These are phyloP conservation scores for Watsonalla binaria DNA, from an alignment of 2,888 invertebrate species.

Conservation along the genomic window DNA sequence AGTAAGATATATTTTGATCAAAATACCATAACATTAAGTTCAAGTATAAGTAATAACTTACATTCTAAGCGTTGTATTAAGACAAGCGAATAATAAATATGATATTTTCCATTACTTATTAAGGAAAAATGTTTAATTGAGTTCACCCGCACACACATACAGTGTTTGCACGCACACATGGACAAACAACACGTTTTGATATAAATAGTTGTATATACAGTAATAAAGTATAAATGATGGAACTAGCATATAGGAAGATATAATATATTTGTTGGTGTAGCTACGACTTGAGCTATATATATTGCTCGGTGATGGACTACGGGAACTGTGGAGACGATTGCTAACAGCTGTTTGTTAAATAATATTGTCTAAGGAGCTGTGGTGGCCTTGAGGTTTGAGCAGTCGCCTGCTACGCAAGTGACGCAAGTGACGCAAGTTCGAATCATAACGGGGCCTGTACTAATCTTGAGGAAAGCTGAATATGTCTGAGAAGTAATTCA, in stretches of 20 bases:
- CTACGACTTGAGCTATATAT: slow-evolving; percentile 69
- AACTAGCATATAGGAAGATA: slow-evolving; percentile 77
- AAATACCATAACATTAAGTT: no score
- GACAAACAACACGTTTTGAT: slow-evolving; percentile 44
- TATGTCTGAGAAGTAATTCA: no score
- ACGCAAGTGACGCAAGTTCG: no score
- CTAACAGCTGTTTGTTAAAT: background rate
- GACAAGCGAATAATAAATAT: slow-evolving; percentile 4
- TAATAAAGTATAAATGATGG: slow-evolving; percentile 79
- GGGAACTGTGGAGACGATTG: slow-evolving; percentile 31
- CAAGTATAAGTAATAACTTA: slow-evolving; percentile 3
- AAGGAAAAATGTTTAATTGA: slow-evolving; percentile 73
- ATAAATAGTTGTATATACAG: slow-evolving; percentile 72
- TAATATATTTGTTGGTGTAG: slow-evolving; percentile 75
- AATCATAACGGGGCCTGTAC: no score
- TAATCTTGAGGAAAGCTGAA: no score
- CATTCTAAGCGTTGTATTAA: slow-evolving; percentile 6
- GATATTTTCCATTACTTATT: slow-evolving; percentile 44
- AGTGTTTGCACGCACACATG: slow-evolving; percentile 25
- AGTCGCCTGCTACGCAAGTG: no score
- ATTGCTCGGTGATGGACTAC: slow-evolving; percentile 54
- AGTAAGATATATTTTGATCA: no score
- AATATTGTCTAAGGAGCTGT: no score
- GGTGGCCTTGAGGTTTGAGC: no score
- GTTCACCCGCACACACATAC: slow-evolving; percentile 36